phyloP scores from a whole-genome alignment of 2,113 vertebrate genomes.

The Pelobates fuscus region DNA sequence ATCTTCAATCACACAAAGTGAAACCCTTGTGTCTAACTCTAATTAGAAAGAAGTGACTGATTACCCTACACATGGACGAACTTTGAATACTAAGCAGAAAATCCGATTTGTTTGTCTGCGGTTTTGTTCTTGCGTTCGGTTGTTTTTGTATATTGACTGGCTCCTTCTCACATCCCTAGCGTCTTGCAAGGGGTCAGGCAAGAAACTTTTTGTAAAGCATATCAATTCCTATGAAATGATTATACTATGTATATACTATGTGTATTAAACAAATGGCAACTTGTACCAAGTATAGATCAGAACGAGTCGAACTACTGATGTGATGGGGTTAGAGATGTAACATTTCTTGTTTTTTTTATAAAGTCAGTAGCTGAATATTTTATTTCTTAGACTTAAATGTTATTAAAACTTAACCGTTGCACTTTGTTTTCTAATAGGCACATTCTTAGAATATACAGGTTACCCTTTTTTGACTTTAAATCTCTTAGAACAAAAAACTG shows the following conservation, averaged over 20 bases:
- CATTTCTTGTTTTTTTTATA: background rate
- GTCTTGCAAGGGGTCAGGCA: background rate
- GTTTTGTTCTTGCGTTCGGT: too few species aligned
- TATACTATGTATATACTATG: slow-evolving; percentile 10
- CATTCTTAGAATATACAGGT: slow-evolving; percentile 23
- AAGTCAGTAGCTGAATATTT: slow-evolving; percentile 2
- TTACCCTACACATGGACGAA: too few species aligned
- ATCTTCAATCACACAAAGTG: too few species aligned
- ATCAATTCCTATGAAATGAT: slow-evolving; percentile 31
- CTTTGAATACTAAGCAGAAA: too few species aligned
- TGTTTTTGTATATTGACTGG: background rate
- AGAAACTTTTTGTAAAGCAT: slow-evolving; percentile 1
- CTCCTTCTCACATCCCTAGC: background rate
- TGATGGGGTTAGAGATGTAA: background rate
- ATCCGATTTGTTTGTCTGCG: too few species aligned
- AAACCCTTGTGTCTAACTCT: too few species aligned
- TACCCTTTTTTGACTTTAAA: slow-evolving; percentile 13
- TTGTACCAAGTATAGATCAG: slow-evolving; percentile 11
- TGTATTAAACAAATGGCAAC: slow-evolving; percentile 20
- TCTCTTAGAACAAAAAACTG: slow-evolving; percentile 28
- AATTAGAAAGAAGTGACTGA: too few species aligned
- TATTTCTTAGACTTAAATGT: slow-evolving; percentile 11
- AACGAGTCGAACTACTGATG: slow-evolving; percentile 29
- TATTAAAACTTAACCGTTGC: slow-evolving; percentile 31
- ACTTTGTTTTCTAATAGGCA: slow-evolving; percentile 46